A percentile compares a stretch with the other conserved stretches of the same genome.
Evolutionary conservation across 2,113 vertebrate species (phyloP).

Genomic region (Madoqua kirkii): DNA sequence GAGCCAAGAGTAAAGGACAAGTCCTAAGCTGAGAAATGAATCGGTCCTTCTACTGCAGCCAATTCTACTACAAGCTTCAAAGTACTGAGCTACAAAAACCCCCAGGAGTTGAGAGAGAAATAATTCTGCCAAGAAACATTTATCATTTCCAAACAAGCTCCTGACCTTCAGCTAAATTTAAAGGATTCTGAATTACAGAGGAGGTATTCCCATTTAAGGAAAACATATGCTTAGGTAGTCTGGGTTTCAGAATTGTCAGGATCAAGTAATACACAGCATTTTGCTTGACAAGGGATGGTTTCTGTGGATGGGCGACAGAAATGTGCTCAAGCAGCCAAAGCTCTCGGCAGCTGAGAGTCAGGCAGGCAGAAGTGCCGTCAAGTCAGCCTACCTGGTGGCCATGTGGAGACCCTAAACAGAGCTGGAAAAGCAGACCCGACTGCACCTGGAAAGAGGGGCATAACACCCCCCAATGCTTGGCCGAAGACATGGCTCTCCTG

Average conservation of each 20-base stretch:
- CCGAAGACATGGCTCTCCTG: rapidly evolving
- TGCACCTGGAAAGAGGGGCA: neutral
- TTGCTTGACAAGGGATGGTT: neutral
- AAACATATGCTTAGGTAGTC: neutral
- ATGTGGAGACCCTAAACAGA: neutral
- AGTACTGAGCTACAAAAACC: conserved; percentile 14
- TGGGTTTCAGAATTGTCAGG: neutral
- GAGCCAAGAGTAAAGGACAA: neutral
- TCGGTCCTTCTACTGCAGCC: neutral
- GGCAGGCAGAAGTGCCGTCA: neutral
- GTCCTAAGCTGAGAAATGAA: neutral
- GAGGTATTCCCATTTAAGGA: neutral
- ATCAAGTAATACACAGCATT: neutral
- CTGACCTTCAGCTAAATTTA: neutral
- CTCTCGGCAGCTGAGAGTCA: neutral
- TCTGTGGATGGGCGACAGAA: neutral
- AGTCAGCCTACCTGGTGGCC: neutral
- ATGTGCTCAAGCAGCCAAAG: neutral
- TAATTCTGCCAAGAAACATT: conserved; percentile 6
- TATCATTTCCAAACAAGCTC: conserved; percentile 2
- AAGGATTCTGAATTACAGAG: neutral
- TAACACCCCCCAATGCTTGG: rapidly evolving
- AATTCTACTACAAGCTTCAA: neutral
- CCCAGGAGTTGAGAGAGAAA: neutral
- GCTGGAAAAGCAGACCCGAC: neutral